A percentile compares a stretch with the other conserved stretches of the same genome.
These are phyloP conservation scores for Drosophila subpulchrella DNA, from an alignment of 1,140 invertebrate genomes.

Conservation along the genomic window DNA sequence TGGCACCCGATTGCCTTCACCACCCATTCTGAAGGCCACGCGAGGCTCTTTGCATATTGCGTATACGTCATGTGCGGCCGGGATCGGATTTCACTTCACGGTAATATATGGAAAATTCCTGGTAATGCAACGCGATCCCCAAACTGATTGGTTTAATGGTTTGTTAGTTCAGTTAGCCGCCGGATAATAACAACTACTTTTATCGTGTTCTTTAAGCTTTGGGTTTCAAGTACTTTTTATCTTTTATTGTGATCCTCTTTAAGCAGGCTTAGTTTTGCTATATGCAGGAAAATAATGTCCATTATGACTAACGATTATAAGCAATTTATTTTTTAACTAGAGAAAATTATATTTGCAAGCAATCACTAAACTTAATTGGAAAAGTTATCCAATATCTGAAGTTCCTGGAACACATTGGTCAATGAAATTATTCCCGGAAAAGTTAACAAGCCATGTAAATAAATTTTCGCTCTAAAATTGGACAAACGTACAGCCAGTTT, in stretches of 20 bases:
- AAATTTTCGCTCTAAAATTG: too few relatives aligned
- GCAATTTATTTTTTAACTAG: too few relatives aligned
- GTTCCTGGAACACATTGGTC: not conserved
- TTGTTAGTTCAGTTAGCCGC: slow-evolving; percentile 37
- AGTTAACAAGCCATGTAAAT: not conserved
- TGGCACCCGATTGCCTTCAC: slow-evolving; percentile 40
- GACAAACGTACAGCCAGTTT: too few relatives aligned
- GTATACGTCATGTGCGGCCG: slow-evolving; percentile 60
- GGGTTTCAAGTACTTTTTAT: not conserved
- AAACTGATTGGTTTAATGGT: slow-evolving; percentile 24
- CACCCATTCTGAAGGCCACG: slow-evolving; percentile 23
- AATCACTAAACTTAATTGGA: not conserved
- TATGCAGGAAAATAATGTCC: too few relatives aligned
- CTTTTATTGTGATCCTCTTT: not conserved
- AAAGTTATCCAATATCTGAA: not conserved
- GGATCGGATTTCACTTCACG: slow-evolving; percentile 44
- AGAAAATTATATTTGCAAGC: too few relatives aligned
- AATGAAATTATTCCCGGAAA: not conserved
- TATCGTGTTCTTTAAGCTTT: not conserved
- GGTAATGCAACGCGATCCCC: slow-evolving; percentile 50
- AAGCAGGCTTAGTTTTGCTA: too few relatives aligned
- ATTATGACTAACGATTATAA: not conserved
- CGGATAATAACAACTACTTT: not conserved
- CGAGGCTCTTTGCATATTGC: slow-evolving; percentile 24
- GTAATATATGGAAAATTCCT: slow-evolving; percentile 68